Evolutionary conservation across 2,888 invertebrate species (phyloP).

Genomic region (Drosophila paramelanica): DNA sequence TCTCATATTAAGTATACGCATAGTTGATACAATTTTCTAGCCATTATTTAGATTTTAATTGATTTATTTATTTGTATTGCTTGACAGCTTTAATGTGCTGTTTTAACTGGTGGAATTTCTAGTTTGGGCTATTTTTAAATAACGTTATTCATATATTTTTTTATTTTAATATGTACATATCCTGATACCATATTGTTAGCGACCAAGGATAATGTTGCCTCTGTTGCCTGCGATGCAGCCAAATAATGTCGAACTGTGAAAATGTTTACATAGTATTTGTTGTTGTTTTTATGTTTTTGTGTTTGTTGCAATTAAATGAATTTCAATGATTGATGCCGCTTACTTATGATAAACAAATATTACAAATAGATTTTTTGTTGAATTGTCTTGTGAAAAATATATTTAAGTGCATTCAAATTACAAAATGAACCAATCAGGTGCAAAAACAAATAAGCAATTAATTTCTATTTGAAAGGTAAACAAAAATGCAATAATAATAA

Average conservation of each 20-base stretch:
- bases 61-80: not conserved
- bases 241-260: conserved; percentile 84
- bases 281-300: conserved; percentile 43
- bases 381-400: not conserved
- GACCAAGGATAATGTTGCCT: conserved; percentile 84
- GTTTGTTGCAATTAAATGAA: conserved; percentile 38
- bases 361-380: conserved; percentile 6
- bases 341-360: conserved; percentile 21
- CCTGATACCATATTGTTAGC: conserved; percentile 84
- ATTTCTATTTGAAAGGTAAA: conserved; percentile 9
- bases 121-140: conserved; percentile 5
- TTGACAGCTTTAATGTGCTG: conserved; percentile 2
- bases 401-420: conserved; percentile 21
- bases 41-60: conserved; percentile 9
- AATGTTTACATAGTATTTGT: conserved; percentile 57
- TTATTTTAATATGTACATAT: conserved; percentile 51
- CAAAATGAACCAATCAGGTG: conserved; percentile 24
- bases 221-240: conserved; percentile 84
- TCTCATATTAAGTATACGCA: conserved; percentile 41
- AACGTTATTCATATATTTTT: conserved; percentile 10
- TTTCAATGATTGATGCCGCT: conserved; percentile 33
- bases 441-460: conserved; percentile 9
- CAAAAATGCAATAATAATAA: not conserved
- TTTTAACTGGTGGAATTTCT: conserved; percentile 34
- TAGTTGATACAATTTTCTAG: conserved; percentile 21